A percentile compares a stretch with the other conserved stretches of the same genome.
Evolutionary conservation across 2,113 vertebrate genomes (phyloP).

Genomic region (Scophthalmus maximus): DNA sequence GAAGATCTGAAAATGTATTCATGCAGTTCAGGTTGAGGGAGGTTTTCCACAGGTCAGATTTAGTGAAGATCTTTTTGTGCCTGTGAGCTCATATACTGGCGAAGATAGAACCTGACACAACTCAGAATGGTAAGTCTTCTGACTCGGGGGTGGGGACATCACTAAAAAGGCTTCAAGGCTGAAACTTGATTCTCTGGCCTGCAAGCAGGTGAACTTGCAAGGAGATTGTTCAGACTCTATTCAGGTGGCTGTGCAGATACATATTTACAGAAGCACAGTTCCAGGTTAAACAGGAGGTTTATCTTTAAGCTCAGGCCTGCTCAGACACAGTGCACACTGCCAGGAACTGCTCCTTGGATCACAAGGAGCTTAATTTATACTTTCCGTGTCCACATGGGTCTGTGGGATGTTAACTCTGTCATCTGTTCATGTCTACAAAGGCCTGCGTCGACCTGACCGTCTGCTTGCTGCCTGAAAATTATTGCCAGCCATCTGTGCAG

Average conservation of each 20-base stretch:
- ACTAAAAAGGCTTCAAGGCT: not conserved
- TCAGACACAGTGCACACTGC: not conserved
- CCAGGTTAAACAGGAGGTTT: not conserved
- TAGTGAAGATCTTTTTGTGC: not conserved
- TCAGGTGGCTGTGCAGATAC: not conserved
- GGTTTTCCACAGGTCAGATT: not conserved
- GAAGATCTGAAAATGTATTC: not conserved
- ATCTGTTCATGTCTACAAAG: not conserved
- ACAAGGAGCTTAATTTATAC: not conserved
- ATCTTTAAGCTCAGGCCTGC: not conserved
- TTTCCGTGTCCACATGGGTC: not conserved
- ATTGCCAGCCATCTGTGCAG: not conserved
- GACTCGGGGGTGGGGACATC: too few relatives aligned
- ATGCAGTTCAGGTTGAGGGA: not conserved
- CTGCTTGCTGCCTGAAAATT: not conserved
- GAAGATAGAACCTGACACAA: too few relatives aligned
- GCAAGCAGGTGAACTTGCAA: not conserved
- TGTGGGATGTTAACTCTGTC: constrained; percentile 3
- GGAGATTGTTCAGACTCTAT: not conserved
- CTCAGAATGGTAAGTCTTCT: not conserved
- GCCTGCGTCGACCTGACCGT: not conserved
- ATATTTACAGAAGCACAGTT: not conserved
- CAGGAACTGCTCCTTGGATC: not conserved
- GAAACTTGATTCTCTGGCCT: not conserved
- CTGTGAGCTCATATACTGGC: not conserved